These are phyloP conservation scores for Porites evermanni DNA, from an alignment of 92 coral and sea anemone genomes.

Conservation along the genomic window DNA sequence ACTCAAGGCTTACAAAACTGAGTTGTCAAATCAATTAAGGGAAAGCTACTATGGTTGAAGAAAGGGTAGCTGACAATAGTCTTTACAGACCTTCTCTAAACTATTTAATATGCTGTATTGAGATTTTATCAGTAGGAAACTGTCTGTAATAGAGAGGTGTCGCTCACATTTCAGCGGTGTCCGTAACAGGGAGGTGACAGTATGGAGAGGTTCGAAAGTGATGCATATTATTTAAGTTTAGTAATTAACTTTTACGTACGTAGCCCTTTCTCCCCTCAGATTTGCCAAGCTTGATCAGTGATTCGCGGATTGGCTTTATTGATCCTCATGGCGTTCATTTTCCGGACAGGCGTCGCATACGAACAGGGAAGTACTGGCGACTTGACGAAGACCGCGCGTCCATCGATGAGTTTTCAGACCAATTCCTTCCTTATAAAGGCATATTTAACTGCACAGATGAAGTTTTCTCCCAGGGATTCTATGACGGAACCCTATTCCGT, in stretches of 20 bases:
- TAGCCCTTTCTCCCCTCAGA: constrained; percentile 12
- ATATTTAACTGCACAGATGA: constrained; percentile 41
- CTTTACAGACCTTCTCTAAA: too few species aligned
- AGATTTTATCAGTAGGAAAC: too few species aligned
- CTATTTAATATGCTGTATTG: too few species aligned
- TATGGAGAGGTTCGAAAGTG: too few species aligned
- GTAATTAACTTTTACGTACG: not conserved
- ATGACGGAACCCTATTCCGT: constrained; percentile 82
- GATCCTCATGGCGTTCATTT: constrained; percentile 64
- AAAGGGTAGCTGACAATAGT: too few species aligned
- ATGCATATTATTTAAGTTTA: too few species aligned
- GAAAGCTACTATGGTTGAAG: too few species aligned
- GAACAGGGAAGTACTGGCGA: constrained; percentile 47
- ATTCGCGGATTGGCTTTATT: constrained; percentile 45
- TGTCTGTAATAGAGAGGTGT: too few species aligned
- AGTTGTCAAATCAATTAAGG: too few species aligned
- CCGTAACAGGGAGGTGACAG: too few species aligned
- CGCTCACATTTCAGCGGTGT: too few species aligned
- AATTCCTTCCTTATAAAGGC: constrained; percentile 65
- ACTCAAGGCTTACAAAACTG: too few species aligned
- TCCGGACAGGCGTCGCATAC: not conserved
- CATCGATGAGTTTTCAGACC: constrained; percentile 40
- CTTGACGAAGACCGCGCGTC: constrained; percentile 5
- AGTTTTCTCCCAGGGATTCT: constrained; percentile 38
- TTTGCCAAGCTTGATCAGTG: constrained; percentile 70